Conservation (phyloP, 2,113 vertebrate species). For the Hiodon tergisus region DNA sequence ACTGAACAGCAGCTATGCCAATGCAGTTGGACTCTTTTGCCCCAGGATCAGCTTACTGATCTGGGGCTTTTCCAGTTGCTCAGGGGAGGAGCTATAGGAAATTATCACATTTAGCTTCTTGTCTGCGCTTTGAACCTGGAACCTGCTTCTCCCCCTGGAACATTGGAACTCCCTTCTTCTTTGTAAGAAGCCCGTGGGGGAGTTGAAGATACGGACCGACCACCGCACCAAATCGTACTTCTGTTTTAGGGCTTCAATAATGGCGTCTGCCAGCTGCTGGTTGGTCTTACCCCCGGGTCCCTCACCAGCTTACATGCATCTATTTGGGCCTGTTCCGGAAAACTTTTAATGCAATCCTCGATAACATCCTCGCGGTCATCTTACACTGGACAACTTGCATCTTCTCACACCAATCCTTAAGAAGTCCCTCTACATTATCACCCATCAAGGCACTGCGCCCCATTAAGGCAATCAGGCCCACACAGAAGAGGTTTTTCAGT, state of each 20-base stretch:
- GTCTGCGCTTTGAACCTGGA: slow-evolving; percentile 49
- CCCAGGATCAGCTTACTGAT: slow-evolving; percentile 52
- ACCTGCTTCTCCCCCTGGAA: slow-evolving; percentile 55
- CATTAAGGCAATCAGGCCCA: slow-evolving; percentile 64
- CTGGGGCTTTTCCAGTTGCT: slow-evolving; percentile 51
- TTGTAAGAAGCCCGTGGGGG: slow-evolving; percentile 44
- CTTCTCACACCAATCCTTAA: slow-evolving; percentile 58
- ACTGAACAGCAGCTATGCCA: slow-evolving; percentile 52
- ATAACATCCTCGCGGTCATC: slow-evolving; percentile 58
- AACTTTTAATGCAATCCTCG: slow-evolving; percentile 60
- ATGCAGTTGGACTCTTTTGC: slow-evolving; percentile 51
- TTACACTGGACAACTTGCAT: slow-evolving; percentile 60
- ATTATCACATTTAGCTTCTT: slow-evolving; percentile 58
- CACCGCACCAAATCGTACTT: slow-evolving; percentile 68
- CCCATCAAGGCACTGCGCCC: slow-evolving; percentile 55
- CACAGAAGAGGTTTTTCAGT: slow-evolving; percentile 65
- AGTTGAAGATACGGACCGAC: slow-evolving; percentile 60
- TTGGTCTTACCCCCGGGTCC: slow-evolving; percentile 40
- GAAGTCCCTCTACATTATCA: slow-evolving; percentile 52
- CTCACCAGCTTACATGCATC: slow-evolving; percentile 51
- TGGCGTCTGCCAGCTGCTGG: slow-evolving; percentile 53
- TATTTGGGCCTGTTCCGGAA: slow-evolving; percentile 54
- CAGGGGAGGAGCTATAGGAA: slow-evolving; percentile 61
- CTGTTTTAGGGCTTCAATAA: slow-evolving; percentile 50
- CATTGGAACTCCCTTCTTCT: slow-evolving; percentile 53